A percentile compares a stretch with the other conserved stretches of the same genome.
Evolutionary conservation across 2,797 vertebrate species (phyloP).

Genomic region (Acanthis flammea): DNA sequence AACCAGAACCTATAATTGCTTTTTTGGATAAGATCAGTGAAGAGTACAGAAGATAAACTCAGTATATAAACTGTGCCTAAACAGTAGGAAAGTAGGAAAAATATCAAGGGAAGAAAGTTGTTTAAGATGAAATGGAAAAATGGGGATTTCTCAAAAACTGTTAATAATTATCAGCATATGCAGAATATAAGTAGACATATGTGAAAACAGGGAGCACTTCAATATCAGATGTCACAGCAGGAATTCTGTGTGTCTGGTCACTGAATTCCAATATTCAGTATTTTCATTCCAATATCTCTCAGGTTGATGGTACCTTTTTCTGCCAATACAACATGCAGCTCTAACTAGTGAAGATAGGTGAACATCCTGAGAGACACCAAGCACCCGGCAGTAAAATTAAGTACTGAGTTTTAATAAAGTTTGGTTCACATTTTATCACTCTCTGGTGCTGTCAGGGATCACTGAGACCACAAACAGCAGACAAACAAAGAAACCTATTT

Average conservation of each 20-base stretch:
- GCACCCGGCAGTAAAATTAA: background rate
- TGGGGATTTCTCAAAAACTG: background rate
- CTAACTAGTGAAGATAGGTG: background rate
- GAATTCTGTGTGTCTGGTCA: background rate
- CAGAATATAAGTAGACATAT: background rate
- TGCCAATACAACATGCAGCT: background rate
- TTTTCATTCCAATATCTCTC: background rate
- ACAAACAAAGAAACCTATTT: background rate
- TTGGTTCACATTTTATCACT: background rate
- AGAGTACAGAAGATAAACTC: background rate
- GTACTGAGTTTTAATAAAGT: background rate
- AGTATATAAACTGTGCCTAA: background rate
- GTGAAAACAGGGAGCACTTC: rapidly evolving
- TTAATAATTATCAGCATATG: background rate
- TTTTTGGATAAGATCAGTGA: background rate
- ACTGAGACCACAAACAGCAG: background rate
- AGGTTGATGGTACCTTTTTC: background rate
- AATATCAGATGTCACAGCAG: background rate
- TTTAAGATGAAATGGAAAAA: background rate
- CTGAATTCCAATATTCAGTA: background rate
- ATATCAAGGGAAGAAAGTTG: background rate
- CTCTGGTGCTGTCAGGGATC: background rate
- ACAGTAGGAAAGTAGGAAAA: background rate
- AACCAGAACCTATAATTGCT: rapidly evolving
- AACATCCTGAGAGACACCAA: background rate